A percentile compares a stretch with the other conserved stretches of the same genome.
Evolutionary conservation across 2,888 invertebrate species (phyloP).

Genomic region (Criorhina ranunculi): DNA sequence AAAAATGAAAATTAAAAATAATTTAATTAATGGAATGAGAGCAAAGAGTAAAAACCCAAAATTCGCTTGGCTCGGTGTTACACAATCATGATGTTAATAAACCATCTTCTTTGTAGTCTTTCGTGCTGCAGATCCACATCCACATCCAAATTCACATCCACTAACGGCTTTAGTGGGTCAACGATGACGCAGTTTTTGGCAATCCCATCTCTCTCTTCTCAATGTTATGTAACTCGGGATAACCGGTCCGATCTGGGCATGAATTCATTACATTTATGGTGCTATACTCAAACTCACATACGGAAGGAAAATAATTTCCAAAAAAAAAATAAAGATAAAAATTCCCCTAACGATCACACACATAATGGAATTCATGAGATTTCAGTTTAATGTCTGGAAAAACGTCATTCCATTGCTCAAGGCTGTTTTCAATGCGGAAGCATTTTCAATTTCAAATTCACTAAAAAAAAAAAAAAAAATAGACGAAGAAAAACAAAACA

Average conservation of each 20-base stretch:
- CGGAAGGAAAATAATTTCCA: conserved; percentile 51
- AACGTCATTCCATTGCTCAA: conserved; percentile 53
- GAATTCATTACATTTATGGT: conserved; percentile 21
- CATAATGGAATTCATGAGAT: conserved; percentile 54
- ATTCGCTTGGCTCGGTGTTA: conserved; percentile 1
- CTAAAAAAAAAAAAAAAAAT: conserved; percentile 12
- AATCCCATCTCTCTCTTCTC: conserved; percentile 18
- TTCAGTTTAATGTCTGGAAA: conserved; percentile 46
- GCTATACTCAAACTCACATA: conserved; percentile 20
- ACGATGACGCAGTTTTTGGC: conserved; percentile 46
- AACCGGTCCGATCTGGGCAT: conserved; percentile 53
- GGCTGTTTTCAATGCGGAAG: conserved; percentile 66
- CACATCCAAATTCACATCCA: neutral
- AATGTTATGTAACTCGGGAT: conserved; percentile 28
- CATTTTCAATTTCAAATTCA: conserved; percentile 51
- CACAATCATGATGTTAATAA: conserved; percentile 49
- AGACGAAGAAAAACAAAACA: conserved; percentile 37
- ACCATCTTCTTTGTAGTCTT: conserved; percentile 7
- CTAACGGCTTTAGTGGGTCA: conserved; percentile 38
- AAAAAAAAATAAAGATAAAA: conserved; percentile 1
- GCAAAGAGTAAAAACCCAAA: conserved; percentile 29
- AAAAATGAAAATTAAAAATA: neutral
- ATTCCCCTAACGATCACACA: conserved; percentile 30
- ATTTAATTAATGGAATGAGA: conserved; percentile 61
- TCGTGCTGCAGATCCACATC: conserved; percentile 14